Base-by-base conservation (phyloP, 2,113 vertebrate genomes). In the Sceloporus undulatus region DNA sequence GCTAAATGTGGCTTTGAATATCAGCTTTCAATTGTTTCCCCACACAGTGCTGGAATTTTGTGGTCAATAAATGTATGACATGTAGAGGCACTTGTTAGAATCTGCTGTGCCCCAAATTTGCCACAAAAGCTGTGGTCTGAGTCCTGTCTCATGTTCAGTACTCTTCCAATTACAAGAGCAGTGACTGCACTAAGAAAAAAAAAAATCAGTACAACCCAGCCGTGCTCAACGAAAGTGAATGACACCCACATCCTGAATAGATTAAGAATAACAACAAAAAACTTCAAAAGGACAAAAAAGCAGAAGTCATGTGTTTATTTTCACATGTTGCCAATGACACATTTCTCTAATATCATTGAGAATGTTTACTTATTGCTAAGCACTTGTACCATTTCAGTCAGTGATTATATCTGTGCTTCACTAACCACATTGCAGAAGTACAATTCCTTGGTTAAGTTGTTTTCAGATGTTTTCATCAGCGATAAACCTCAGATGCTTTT, bases 401-500 rank as follows among this genome's bases (percentile, higher is more conserved):
- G 9, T 5, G 94, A 93, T 94, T 42, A 74, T 78, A 92, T 93
- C 95, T 91, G 16, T 0, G 11, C 48, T 85, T 91, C 40, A 42
- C 62, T 91, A 92, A 87, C 93, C 91, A 76, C 93, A 88, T 70
- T 19, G 92, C 93, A 93, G 91, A 89, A 87, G 89, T 79, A 92
- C 96, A 96, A 96, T 92, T 94, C 94, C 95, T 93, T 88, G 0
- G 40, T 85, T 87, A 80, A 89, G 86, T 76, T 0, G 38, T 54
- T 83, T 81, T 89, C 86, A 48, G 8, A 90, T 13, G 92, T 88
- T 94, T 96, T 96, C 96, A 96, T 95, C 94, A 91, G 83, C 94
- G 95, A 90, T 93, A 92, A 88, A 48, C 4, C 54, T 19, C n/a
- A 87, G 84, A 89, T 40, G 18, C 10, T 59, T 91, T 87, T 29